These are phyloP conservation scores for Heliconius cydno DNA, from an alignment of 2,888 invertebrate genomes.

Conservation along the genomic window DNA sequence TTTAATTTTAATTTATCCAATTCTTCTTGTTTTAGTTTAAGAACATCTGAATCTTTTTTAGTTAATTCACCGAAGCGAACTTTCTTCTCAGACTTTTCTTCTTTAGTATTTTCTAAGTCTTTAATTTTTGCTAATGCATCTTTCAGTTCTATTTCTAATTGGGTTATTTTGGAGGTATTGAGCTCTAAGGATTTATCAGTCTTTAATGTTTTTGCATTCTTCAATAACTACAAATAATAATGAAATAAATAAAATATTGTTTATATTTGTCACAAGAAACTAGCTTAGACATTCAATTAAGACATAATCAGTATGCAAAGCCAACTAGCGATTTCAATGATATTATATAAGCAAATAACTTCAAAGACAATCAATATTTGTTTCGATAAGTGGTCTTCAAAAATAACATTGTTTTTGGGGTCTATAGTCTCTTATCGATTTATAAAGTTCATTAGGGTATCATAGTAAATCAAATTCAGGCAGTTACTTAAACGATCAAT, in stretches of 20 bases:
- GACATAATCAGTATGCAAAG: too few species aligned
- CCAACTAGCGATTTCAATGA: too few species aligned
- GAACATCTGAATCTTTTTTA: constrained; percentile 73
- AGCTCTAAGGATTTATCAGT: constrained; percentile 83
- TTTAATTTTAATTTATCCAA: constrained; percentile 82
- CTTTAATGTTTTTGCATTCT: constrained; percentile 80
- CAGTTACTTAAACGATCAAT: too few species aligned
- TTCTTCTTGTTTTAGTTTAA: constrained; percentile 79
- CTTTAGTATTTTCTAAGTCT: constrained; percentile 77
- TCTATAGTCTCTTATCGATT: too few species aligned
- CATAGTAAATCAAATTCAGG: too few species aligned
- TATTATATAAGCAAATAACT: too few species aligned
- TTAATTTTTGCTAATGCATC: constrained; percentile 84
- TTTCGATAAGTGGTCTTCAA: too few species aligned
- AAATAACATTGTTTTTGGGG: too few species aligned
- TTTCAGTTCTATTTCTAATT: constrained; percentile 85
- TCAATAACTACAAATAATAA: constrained; percentile 72
- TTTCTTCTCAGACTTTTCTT: constrained; percentile 81
- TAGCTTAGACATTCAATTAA: too few species aligned
- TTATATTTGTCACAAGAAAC: not conserved
- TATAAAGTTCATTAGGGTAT: too few species aligned
- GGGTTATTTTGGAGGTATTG: constrained; percentile 84
- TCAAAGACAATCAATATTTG: too few species aligned
- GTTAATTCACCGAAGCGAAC: constrained; percentile 73
- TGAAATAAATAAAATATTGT: not conserved